A percentile compares a stretch with the other conserved stretches of the same genome.
phyloP scores from a whole-genome alignment of 2,113 vertebrate species.

The Tretioscincus oriximinensis region DNA sequence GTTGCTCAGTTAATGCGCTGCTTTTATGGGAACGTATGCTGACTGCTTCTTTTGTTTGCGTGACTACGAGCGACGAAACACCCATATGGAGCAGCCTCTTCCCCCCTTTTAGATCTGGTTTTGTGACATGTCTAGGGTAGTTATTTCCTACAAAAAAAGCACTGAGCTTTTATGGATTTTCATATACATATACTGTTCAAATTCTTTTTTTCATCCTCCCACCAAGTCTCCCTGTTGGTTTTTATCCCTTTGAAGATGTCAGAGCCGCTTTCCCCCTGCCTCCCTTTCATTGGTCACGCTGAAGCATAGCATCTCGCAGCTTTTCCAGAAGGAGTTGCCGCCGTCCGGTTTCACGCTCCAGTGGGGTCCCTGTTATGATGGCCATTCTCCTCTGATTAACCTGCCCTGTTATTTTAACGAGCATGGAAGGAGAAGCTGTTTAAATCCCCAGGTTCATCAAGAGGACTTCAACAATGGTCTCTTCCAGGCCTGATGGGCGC shows the following conservation, averaged over 20 bases:
- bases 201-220: too few species aligned
- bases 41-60: neutral
- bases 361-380: slow-evolving; percentile 41
- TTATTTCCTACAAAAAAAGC: too few species aligned
- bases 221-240: neutral
- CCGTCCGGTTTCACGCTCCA: slow-evolving; percentile 46
- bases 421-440: slow-evolving; percentile 57
- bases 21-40: neutral
- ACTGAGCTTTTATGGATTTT: neutral
- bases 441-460: slow-evolving; percentile 45
- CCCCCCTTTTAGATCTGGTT: neutral
- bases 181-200: neutral
- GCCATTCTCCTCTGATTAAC: slow-evolving; percentile 57
- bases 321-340: slow-evolving; percentile 39
- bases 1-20: too few species aligned
- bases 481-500: neutral
- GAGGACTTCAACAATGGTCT: neutral
- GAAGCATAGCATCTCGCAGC: slow-evolving; percentile 32
- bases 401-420: slow-evolving; percentile 61
- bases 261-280: neutral
- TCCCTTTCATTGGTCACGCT: slow-evolving; percentile 7
- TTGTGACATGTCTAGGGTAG: neutral
- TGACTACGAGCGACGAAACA: neutral
- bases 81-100: neutral
- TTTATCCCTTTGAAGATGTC: neutral